Evolutionary conservation across 2,888 invertebrate genomes (phyloP), one percentile per base, ranked within the genome.

Genomic region (Crioceris asparagi): DNA sequence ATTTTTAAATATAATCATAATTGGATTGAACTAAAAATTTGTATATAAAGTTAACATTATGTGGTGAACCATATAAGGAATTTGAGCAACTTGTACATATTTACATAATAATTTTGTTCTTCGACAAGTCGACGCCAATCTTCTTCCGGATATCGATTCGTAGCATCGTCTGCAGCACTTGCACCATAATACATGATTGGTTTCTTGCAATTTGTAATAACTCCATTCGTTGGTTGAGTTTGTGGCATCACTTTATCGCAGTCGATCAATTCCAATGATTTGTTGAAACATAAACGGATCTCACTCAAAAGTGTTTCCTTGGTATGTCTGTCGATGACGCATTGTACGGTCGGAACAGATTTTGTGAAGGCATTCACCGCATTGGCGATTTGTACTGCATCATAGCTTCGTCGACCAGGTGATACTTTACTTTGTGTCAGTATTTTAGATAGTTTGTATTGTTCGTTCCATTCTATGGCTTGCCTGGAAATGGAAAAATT

Each of bases 251-350:
- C 67, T 7, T 73, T 72, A 58, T 81, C 74, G 54, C 85, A 86
- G 55, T 83, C 71, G 2, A 72, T 67, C 11, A 81, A 54, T 23
- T 72, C 59, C 14, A 86, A 59, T 1, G 63, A 59, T 54, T 82
- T 84, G 54, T 78, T 68, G 47, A 86, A 79, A 53, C 86, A 87
- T 33, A 86, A 70, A 14, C 82, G 68, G 36, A 86, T 74, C 59
- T 86, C 85, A 14, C 74, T 71, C 33, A 86, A 55, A 52, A 74
- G 77, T 2, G 70, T 70, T 14, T 70, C 62, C 15, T 72, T 71
- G 1, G 68, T 68, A 39, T 70, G 62, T 55, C 70, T 62, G 54
- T 80, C 77, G 23, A 66, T 67, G 4, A 71, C 62, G 52, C 85
- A 85, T 52, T 76, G 70, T 29, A 85, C 70, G 26, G 69, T 69